Base-by-base conservation (phyloP, 2,113 vertebrate genomes). In the Ictalurus punctatus region DNA sequence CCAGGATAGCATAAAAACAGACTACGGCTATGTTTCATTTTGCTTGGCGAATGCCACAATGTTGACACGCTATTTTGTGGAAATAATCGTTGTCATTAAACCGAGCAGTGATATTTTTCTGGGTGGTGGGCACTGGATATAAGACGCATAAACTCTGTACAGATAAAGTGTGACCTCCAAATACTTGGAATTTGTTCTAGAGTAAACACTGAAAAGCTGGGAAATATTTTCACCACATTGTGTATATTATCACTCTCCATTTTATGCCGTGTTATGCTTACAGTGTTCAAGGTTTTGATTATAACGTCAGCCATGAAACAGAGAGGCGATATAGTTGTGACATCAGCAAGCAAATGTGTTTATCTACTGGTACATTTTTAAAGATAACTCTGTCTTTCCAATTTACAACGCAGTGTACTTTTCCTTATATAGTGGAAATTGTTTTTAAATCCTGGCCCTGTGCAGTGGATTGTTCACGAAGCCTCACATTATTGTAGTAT, bases 151-250 rank as follows among this genome's bases (percentile, higher is more conserved):
- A 37, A 56, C 48, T 40, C 27, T n/a, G 83, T 48, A n/a, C 65
- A 73, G 52, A 85, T 73, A 85, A 16, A n/a, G 14, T 48, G 37
- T 85, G 83, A 85, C 67, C 67, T 85, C 48, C n/a, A 85, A 56
- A 85, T 9, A 4, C 8, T 14, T 2, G 14, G 40, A 56, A 69
- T 69, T 84, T 30, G 27, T 44, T 44, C 40, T 27, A 48, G 25
- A 52, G 76, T 27, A 79, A 52, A 76, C 44, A 76, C 12, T 19
- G 69, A 44, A 25, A 44, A 40, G 4, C 34, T n/a, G 34, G n/a
- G 37, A 82, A 82, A 82, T n/a, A 67, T 67, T 67, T 34, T 30
- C 69, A 40, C 34, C 16, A 21, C 7, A 74, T 23, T 3, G 19
- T 9, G 37, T 74, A 37, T 0, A 71, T 74, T 40, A 74, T 78